Evolutionary conservation across 1,140 invertebrate genomes (phyloP), one percentile per base, ranked within the genome.

Genomic region (Radopholus similis): DNA sequence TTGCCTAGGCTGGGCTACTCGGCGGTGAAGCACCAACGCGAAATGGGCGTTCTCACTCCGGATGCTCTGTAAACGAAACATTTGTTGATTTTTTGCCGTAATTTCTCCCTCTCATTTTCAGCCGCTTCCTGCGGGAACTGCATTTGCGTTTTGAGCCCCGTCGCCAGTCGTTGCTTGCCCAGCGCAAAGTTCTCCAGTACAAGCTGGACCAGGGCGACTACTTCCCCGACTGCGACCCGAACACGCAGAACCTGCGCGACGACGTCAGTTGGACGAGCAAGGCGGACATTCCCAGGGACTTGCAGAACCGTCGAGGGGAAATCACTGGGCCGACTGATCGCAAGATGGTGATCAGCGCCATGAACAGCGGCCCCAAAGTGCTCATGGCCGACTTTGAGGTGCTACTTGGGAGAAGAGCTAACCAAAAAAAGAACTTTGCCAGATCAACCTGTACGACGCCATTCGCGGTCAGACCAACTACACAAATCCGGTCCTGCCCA

Each of bases 381-480:
- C 84, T 84, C 71, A 83, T 83, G 83, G 83, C 83, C 18, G 83
- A 83, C 62, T 83, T 83, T 63, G 83, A 83, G 21, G 58, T 62
- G 35, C 38, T 21, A 21, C 18, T 38, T n/a, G n/a, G n/a, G n/a
- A n/a, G n/a, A n/a, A n/a, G n/a, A n/a, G n/a, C 18, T 21, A 9
- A 9, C 23, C 51, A 13, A 56, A 47, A 47, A 47, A 47, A 1
- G 6, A 47, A 15, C 18, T 47, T 47, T 64, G 88, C 15, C 84
- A 87, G 55, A 84, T 88, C 68, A 89, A 89, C 79, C 85, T 89
- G 9, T 86, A 85, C 64, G 80, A 85, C 69, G 86, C 85, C 11
- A 86, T 88, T 9, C 83, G 84, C 58, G 86, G 85, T 47, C 83
- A 85, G 67, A 83, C 89, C 69, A 72, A 75, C 26, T 84, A 80